Evolutionary conservation across 2,113 vertebrate species (phyloP).

Genomic region (Trogon surrucura): DNA sequence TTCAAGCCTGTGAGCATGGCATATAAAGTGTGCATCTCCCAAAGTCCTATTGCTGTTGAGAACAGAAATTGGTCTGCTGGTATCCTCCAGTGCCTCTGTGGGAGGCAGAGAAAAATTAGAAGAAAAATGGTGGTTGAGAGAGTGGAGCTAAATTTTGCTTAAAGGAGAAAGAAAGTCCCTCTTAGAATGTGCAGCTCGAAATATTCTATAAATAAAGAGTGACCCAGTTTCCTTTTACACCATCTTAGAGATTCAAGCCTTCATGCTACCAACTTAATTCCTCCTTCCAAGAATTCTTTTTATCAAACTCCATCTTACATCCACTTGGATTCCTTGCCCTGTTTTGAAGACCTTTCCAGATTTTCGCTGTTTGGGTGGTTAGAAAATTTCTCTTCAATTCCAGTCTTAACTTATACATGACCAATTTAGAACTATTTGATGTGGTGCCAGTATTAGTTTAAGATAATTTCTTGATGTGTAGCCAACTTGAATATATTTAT

Average conservation of each 20-base stretch:
- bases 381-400: neutral
- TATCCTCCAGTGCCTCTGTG: neutral
- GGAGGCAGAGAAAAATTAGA: neutral
- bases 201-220: neutral
- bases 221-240: neutral
- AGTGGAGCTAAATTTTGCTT: neutral
- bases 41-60: neutral
- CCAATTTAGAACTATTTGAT: slow-evolving; percentile 6
- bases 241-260: neutral
- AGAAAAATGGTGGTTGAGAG: neutral
- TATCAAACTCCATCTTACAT: neutral
- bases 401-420: neutral
- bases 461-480: neutral
- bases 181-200: neutral
- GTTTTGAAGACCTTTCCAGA: slow-evolving; percentile 15
- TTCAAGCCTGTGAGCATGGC: neutral
- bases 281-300: neutral
- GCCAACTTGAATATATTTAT: neutral
- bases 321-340: neutral
- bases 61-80: neutral
- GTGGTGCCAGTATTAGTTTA: neutral
- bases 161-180: neutral
- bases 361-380: neutral
- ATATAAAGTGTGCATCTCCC: neutral
- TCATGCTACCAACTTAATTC: neutral